Percentiles rank a stretch among this genome's conserved stretches.
Conservation (phyloP, 2,797 vertebrate species). For the Cirrhinus molitorella region DNA sequence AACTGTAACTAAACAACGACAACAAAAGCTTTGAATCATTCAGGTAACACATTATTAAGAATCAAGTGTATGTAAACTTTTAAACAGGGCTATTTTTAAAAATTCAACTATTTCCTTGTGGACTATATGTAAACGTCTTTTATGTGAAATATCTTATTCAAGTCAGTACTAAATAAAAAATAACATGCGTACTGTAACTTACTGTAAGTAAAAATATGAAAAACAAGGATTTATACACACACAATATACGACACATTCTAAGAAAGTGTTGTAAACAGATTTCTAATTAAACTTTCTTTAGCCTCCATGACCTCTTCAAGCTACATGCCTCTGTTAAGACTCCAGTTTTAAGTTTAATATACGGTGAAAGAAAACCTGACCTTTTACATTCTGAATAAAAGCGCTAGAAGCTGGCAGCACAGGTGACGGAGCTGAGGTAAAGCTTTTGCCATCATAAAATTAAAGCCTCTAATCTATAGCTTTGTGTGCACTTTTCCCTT, state of each 20-base stretch:
- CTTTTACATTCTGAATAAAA: slow-evolving; percentile 47
- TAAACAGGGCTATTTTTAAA: too few relatives aligned
- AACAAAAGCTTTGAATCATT: too few relatives aligned
- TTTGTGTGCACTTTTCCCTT: slow-evolving; percentile 33
- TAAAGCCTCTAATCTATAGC: slow-evolving; percentile 30
- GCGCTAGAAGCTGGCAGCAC: slow-evolving; percentile 4
- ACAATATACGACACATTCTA: not conserved
- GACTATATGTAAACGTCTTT: too few relatives aligned
- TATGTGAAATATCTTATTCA: too few relatives aligned
- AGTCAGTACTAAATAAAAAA: too few relatives aligned
- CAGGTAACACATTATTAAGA: too few relatives aligned
- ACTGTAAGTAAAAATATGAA: not conserved
- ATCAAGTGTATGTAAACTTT: too few relatives aligned
- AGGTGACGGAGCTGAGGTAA: slow-evolving; percentile 22
- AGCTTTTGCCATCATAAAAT: slow-evolving; percentile 14
- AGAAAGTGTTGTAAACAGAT: slow-evolving; percentile 6
- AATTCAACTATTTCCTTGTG: too few relatives aligned
- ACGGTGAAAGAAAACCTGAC: slow-evolving; percentile 39
- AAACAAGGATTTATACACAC: not conserved
- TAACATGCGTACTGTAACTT: too few relatives aligned
- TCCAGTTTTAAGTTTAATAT: slow-evolving; percentile 22
- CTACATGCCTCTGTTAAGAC: not conserved
- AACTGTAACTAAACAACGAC: too few relatives aligned
- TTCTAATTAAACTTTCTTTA: slow-evolving; percentile 15
- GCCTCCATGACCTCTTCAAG: not conserved